Base-by-base conservation (phyloP, 2,113 vertebrate species). In the Isurus oxyrinchus region DNA sequence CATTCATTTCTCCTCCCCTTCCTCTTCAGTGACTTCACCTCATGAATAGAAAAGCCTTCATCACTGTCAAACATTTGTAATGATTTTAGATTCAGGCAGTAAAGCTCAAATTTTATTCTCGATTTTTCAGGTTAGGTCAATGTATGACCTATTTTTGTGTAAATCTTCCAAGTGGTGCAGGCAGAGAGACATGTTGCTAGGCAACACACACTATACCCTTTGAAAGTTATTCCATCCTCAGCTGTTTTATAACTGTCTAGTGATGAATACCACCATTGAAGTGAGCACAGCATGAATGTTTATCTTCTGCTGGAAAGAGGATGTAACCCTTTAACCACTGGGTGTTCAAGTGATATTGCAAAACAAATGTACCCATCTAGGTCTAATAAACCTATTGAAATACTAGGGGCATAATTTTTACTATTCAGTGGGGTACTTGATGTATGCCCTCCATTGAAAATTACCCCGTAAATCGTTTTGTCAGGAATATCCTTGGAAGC, bases 81-180 rank as follows among this genome's bases (percentile, higher is more conserved):
- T 72, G 94, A 95, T 72, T 44, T 69, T 72, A 72, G n/a, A 72
- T 72, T 95, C 63, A 25, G 44, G 66, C 63, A 95, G 61, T 72
- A 95, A 53, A 95, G 44, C 66, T 72, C 66, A 49, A 72, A 95
- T 95, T 95, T 72, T 95, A 95, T 49, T 55, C 67, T 72, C 14
- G 5, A 95, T 95, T 69, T 44, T 95, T 53, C 67, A 72, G 94
- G 67, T 95, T 95, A 95, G 94, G 94, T 72, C 94, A 95, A 53
- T 8, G 49, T 69, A 72, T 95, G 67, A 95, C 67, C 94, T 49
- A 95, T 95, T 72, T 94, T 72, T 55, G 94, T 53, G 44, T 95
- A 95, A 95, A 95, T 95, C 94, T 95, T 95, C 94, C 94, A 55
- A 63, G 49, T 76, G 31, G 44, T 76, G 44, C 40, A 72, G 49